phyloP scores from a whole-genome alignment of 2,888 invertebrate species.

The Notocelia uddmanniana region DNA sequence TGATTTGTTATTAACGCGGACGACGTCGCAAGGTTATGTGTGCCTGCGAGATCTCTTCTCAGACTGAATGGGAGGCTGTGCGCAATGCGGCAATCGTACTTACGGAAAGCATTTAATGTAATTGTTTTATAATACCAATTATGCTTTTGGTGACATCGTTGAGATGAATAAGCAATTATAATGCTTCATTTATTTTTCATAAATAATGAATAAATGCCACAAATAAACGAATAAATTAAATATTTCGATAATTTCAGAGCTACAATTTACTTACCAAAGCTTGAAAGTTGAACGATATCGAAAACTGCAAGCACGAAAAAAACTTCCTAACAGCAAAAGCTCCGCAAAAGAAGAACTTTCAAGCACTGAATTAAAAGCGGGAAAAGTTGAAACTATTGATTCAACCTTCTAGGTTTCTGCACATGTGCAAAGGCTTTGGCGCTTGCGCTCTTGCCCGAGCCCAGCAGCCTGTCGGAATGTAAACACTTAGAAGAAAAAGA shows the following conservation, averaged over 20 bases:
- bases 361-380: constrained; percentile 52
- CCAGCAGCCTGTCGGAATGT: constrained; percentile 44
- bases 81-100: constrained; percentile 80
- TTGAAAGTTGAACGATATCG: not conserved
- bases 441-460: constrained; percentile 54
- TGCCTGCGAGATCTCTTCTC: constrained; percentile 74
- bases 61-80: constrained; percentile 83
- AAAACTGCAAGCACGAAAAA: constrained; percentile 32
- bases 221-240: not conserved
- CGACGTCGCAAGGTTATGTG: constrained; percentile 74
- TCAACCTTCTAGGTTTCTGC: constrained; percentile 51
- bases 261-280: constrained; percentile 23
- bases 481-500: constrained; percentile 41
- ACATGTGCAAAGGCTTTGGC: constrained; percentile 55
- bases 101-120: constrained; percentile 63
- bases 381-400: constrained; percentile 66
- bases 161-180: not conserved
- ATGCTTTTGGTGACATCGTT: not conserved
- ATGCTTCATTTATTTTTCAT: not conserved
- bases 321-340: constrained; percentile 39
- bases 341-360: constrained; percentile 46
- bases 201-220: not conserved
- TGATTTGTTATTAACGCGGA: constrained; percentile 53
- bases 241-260: not conserved
- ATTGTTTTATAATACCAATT: constrained; percentile 43